These are phyloP conservation scores for Andrena marginata DNA, from an alignment of 2,888 invertebrate genomes.

Conservation along the genomic window DNA sequence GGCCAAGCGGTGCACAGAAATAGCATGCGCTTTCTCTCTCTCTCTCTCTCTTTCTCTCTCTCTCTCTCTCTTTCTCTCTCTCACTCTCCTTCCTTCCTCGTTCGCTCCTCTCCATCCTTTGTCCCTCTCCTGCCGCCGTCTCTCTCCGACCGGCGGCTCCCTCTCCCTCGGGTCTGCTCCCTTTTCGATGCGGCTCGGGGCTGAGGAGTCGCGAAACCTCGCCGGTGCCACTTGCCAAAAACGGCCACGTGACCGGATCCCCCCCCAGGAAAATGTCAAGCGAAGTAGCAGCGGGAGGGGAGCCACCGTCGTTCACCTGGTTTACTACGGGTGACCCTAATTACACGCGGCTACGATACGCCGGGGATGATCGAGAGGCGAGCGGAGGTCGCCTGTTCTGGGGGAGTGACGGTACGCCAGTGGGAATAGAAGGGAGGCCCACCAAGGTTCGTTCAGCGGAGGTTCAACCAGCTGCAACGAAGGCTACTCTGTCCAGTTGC, in stretches of 20 bases:
- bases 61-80: no score
- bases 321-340: constrained; percentile 62
- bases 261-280: constrained; percentile 65
- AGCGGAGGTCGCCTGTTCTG: constrained; percentile 1
- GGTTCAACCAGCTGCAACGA: constrained; percentile 6
- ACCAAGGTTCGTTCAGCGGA: constrained; percentile 22
- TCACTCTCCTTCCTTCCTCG: constrained; percentile 47
- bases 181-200: constrained; percentile 61
- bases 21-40: constrained; percentile 67
- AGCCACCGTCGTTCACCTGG: constrained; percentile 50
- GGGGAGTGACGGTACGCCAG: constrained; percentile 13
- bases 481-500: not conserved
- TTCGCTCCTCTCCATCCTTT: constrained; percentile 10
- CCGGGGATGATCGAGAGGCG: not conserved
- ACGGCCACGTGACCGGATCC: constrained; percentile 62
- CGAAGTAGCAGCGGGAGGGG: constrained; percentile 45
- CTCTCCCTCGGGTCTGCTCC: constrained; percentile 41
- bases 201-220: constrained; percentile 50
- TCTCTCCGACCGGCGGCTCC: constrained; percentile 1
- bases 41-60: no score
- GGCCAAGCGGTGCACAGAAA: constrained; percentile 76
- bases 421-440: not conserved
- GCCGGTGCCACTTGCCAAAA: constrained; percentile 61
- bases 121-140: constrained; percentile 7
- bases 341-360: constrained; percentile 24